Evolutionary conservation across 2,888 invertebrate species (phyloP).

Genomic region (Temnothorax rugatulus): DNA sequence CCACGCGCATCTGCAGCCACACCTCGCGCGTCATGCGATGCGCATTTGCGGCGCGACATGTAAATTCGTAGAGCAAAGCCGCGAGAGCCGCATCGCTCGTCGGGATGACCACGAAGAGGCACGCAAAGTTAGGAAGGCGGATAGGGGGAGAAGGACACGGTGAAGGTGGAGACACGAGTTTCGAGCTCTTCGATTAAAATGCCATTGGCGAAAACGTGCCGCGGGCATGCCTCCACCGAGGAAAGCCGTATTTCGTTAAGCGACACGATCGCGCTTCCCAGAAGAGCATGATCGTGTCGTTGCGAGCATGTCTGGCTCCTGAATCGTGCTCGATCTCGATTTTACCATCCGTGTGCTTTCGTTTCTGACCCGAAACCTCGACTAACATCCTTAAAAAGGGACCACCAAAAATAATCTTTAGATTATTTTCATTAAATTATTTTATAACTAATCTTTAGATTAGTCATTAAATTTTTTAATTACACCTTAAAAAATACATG

Average conservation of each 20-base stretch:
- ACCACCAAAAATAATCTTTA: neutral
- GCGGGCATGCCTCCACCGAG: conserved; percentile 24
- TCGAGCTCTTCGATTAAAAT: conserved; percentile 67
- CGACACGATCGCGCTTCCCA: conserved; percentile 36
- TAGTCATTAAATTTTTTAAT: no score
- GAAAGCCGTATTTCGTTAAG: conserved; percentile 46
- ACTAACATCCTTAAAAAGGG: neutral
- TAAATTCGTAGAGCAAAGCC: conserved; percentile 71
- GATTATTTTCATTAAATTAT: no score
- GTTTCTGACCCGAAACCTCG: neutral
- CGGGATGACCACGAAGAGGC: neutral
- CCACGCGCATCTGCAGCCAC: conserved; percentile 65
- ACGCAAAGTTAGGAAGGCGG: neutral
- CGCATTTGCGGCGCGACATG: conserved; percentile 68
- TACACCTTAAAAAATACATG: neutral
- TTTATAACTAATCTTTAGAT: no score
- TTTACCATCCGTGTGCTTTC: conserved; percentile 5
- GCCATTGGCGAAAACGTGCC: conserved; percentile 65
- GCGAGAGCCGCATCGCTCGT: conserved; percentile 48
- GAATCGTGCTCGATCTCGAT: conserved; percentile 45
- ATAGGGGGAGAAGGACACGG: neutral
- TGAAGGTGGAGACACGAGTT: conserved; percentile 45
- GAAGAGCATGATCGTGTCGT: conserved; percentile 41
- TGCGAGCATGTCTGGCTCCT: conserved; percentile 40
- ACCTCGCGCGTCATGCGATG: conserved; percentile 71